These are phyloP conservation scores for Podiceps cristatus DNA, from an alignment of 2,113 vertebrate genomes.

Conservation along the genomic window DNA sequence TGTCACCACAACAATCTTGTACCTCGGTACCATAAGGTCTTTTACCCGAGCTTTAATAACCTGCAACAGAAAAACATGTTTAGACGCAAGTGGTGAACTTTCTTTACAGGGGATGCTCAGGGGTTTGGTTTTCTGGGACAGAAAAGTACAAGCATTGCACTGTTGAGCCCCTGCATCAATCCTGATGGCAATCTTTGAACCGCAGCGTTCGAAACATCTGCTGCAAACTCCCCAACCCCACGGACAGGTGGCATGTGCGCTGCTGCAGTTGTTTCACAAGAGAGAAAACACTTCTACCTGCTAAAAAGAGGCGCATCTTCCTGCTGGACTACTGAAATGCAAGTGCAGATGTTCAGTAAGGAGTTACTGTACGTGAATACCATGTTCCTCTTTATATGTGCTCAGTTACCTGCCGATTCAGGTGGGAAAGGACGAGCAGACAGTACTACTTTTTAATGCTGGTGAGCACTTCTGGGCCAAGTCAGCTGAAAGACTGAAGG, in stretches of 20 bases:
- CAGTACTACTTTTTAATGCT: rapidly evolving
- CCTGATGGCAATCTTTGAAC: background rate
- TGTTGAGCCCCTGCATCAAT: background rate
- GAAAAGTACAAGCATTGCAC: no score
- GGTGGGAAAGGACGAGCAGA: background rate
- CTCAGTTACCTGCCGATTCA: background rate
- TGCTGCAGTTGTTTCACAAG: no score
- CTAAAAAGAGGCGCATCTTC: background rate
- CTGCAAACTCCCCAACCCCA: no score
- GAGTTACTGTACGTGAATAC: rapidly evolving
- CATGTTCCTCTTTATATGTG: rapidly evolving
- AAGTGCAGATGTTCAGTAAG: background rate
- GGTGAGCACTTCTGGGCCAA: background rate
- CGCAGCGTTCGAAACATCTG: background rate
- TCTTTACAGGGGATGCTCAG: background rate
- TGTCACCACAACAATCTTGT: conserved; percentile 86
- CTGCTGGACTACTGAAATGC: background rate
- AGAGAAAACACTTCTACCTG: no score
- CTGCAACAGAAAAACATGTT: conserved; percentile 54
- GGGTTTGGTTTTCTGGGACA: background rate
- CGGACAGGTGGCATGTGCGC: rapidly evolving
- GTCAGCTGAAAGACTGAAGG: background rate
- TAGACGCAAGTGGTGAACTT: background rate
- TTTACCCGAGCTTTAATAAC: conserved; percentile 86
- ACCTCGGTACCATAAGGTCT: conserved; percentile 85